phyloP scores from a whole-genome alignment of 2,113 vertebrate species.

The Pholis gunnellus region DNA sequence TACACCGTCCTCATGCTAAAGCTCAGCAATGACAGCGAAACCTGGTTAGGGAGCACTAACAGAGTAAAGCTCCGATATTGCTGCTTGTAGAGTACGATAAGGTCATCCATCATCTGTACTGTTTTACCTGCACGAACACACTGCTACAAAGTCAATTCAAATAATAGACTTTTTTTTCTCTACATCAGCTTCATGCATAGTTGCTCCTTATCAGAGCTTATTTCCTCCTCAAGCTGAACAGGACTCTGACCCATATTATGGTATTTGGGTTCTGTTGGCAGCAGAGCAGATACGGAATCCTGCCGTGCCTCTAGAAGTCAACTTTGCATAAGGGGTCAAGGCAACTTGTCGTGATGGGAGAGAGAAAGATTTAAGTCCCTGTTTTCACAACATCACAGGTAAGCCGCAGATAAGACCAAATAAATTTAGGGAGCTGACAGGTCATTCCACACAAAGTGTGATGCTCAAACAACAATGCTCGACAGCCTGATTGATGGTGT shows the following conservation, averaged over 20 bases:
- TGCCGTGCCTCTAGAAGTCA: constrained; percentile 22
- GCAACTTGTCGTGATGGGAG: constrained; percentile 49
- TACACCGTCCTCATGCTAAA: constrained; percentile 42
- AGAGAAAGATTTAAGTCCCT: constrained; percentile 72
- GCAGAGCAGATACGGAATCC: constrained; percentile 30
- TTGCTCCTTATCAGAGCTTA: constrained; percentile 40
- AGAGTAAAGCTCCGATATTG: constrained; percentile 55
- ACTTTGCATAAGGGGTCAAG: constrained; percentile 60
- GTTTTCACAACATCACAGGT: constrained; percentile 78
- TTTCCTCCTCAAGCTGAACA: constrained; percentile 32
- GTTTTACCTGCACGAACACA: constrained; percentile 41
- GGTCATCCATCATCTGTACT: constrained; percentile 53
- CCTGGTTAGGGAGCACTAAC: constrained; percentile 50
- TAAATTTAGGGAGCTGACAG: constrained; percentile 80
- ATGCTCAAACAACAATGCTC: constrained; percentile 68
- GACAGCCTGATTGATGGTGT: constrained; percentile 79
- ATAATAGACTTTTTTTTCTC: background rate
- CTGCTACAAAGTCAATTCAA: constrained; percentile 24
- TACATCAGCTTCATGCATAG: constrained; percentile 37
- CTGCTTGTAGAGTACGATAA: constrained; percentile 52
- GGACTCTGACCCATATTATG: constrained; percentile 9
- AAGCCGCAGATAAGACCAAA: constrained; percentile 81
- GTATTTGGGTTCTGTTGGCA: constrained; percentile 1
- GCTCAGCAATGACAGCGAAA: constrained; percentile 39
- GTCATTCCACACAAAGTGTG: constrained; percentile 77